These are phyloP conservation scores for Sebastes iracundus DNA, from an alignment of 2,797 vertebrate species.

Conservation along the genomic window DNA sequence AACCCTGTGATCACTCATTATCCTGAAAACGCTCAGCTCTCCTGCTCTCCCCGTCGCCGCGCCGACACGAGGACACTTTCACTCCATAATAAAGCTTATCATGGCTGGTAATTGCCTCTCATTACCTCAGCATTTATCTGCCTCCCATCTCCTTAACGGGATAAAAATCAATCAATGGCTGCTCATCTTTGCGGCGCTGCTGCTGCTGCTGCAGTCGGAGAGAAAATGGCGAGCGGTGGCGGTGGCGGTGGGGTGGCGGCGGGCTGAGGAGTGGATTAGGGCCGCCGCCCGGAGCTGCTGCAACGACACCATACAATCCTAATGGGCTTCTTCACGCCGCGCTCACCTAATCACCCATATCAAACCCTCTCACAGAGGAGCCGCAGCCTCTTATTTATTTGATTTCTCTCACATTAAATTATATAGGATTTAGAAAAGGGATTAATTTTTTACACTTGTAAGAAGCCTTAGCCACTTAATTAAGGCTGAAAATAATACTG, in stretches of 20 bases:
- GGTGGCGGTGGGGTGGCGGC: not conserved
- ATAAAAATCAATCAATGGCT: slow-evolving; percentile 75
- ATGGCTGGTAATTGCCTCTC: slow-evolving; percentile 74
- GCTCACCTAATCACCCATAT: slow-evolving; percentile 85
- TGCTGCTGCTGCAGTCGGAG: slow-evolving; percentile 28
- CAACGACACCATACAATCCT: slow-evolving; percentile 77
- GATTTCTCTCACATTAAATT: slow-evolving; percentile 85
- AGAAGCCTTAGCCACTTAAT: slow-evolving; percentile 82
- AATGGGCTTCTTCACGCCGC: slow-evolving; percentile 82
- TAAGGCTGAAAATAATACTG: slow-evolving; percentile 81
- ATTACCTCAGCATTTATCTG: slow-evolving; percentile 75
- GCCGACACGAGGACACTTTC: slow-evolving; percentile 45
- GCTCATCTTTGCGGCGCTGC: slow-evolving; percentile 16
- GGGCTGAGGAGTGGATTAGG: slow-evolving; percentile 74
- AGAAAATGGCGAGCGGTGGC: slow-evolving; percentile 38
- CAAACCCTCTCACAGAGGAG: slow-evolving; percentile 76
- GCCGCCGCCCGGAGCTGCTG: slow-evolving; percentile 65
- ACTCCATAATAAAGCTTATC: slow-evolving; percentile 67
- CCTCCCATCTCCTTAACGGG: slow-evolving; percentile 71
- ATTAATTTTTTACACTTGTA: slow-evolving; percentile 83
- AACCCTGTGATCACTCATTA: slow-evolving; percentile 28
- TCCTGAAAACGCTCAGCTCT: slow-evolving; percentile 8
- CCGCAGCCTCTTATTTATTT: slow-evolving; percentile 78
- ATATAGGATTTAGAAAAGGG: slow-evolving; percentile 83
- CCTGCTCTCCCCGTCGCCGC: not conserved